These are phyloP conservation scores for Xenentodon cancila DNA, from an alignment of 2,797 vertebrate genomes.

Conservation along the genomic window DNA sequence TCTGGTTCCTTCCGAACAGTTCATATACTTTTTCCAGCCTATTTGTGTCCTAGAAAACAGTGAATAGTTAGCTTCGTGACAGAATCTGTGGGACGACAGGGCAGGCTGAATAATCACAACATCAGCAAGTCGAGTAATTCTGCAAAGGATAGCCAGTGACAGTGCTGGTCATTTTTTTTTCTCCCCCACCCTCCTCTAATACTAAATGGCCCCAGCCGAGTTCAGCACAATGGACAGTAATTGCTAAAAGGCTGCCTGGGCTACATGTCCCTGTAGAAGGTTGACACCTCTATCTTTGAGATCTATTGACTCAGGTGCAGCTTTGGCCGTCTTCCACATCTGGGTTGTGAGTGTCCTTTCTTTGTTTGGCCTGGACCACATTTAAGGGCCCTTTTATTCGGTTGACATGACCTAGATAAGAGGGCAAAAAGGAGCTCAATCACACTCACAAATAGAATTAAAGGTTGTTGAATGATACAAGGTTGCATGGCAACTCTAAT, in stretches of 20 bases:
- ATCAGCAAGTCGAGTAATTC: constrained; percentile 19
- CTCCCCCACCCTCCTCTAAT: constrained; percentile 16
- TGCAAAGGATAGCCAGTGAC: constrained; percentile 24
- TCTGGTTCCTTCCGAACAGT: too few species aligned
- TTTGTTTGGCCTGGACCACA: constrained; percentile 54
- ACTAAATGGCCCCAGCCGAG: constrained; percentile 50
- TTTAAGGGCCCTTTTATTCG: constrained; percentile 63
- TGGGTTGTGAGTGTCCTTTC: constrained; percentile 52
- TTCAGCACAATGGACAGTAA: constrained; percentile 51
- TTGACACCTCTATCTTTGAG: constrained; percentile 70
- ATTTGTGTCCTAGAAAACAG: neutral
- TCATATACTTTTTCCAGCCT: neutral
- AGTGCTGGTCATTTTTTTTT: constrained; percentile 35
- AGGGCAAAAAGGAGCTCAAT: constrained; percentile 44
- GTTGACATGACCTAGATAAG: constrained; percentile 59
- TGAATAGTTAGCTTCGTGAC: neutral
- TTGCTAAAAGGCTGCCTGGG: constrained; percentile 48
- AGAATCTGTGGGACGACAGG: neutral
- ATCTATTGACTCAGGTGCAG: constrained; percentile 70
- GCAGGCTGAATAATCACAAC: neutral
- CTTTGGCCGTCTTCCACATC: constrained; percentile 53
- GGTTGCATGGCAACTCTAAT: constrained; percentile 30
- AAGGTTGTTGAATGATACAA: constrained; percentile 54
- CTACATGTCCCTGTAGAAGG: constrained; percentile 50
- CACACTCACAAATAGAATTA: constrained; percentile 46